phyloP scores from a whole-genome alignment of 1,140 invertebrate genomes.

The Caenorhabditis brenneri region DNA sequence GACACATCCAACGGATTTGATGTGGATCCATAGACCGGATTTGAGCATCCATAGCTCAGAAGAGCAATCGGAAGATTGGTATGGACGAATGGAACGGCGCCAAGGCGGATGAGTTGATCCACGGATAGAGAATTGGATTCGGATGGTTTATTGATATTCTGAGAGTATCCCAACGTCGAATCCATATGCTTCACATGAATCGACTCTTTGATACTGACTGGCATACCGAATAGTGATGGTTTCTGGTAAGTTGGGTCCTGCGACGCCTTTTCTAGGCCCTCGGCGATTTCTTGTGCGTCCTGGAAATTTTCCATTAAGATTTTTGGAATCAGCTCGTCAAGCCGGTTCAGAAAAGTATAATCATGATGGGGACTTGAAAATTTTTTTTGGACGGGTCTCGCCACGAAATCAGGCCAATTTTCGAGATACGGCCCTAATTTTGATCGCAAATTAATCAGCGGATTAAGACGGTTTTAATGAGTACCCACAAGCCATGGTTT shows the following conservation, averaged over 20 bases:
- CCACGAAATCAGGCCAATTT: too few relatives aligned
- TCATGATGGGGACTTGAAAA: too few relatives aligned
- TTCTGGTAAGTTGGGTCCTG: constrained; percentile 51
- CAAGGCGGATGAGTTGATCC: constrained; percentile 48
- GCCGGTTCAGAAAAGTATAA: too few relatives aligned
- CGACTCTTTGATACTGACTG: constrained; percentile 69
- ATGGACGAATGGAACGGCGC: constrained; percentile 73
- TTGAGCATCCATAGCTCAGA: constrained; percentile 68
- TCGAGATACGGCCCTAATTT: too few relatives aligned
- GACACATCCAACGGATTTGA: constrained; percentile 60
- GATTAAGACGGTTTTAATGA: too few relatives aligned
- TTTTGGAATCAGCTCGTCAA: too few relatives aligned
- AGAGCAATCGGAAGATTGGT: constrained; percentile 74
- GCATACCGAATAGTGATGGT: constrained; percentile 66
- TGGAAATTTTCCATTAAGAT: neutral
- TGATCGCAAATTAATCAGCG: too few relatives aligned
- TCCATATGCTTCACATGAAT: constrained; percentile 61
- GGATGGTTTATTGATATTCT: constrained; percentile 21
- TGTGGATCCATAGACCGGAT: constrained; percentile 69
- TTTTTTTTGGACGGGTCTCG: too few relatives aligned
- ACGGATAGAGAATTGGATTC: constrained; percentile 13
- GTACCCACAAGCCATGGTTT: too few relatives aligned
- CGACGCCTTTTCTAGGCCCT: neutral
- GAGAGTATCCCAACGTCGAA: constrained; percentile 1
- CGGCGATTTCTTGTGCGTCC: neutral